These are phyloP conservation scores for Mimachlamys varia DNA, from an alignment of 2,888 invertebrate species.

Conservation along the genomic window DNA sequence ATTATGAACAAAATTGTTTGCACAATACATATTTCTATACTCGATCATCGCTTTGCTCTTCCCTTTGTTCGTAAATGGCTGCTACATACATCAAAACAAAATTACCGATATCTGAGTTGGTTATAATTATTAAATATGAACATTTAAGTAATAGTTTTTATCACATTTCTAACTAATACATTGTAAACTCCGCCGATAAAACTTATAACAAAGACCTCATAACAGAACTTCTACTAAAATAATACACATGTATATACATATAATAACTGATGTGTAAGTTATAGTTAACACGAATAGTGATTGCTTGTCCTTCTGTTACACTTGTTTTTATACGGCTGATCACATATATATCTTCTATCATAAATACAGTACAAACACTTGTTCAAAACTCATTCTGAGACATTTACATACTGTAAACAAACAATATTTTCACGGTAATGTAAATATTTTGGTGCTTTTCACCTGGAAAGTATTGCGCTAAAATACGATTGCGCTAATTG, in stretches of 20 bases:
- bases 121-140: conserved; percentile 1
- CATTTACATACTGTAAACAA: not conserved
- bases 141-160: not conserved
- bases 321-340: not conserved
- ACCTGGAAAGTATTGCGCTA: too few species aligned
- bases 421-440: too few species aligned
- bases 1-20: too few species aligned
- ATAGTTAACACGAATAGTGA: not conserved
- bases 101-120: not conserved
- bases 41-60: not conserved
- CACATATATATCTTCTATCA: not conserved
- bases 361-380: not conserved
- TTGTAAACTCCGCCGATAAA: not conserved
- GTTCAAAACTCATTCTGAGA: not conserved
- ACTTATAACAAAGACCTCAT: not conserved
- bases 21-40: not conserved
- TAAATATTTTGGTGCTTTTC: too few species aligned
- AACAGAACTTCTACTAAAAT: conserved; percentile 15
- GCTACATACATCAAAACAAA: not conserved
- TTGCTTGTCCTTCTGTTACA: not conserved
- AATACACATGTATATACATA: not conserved
- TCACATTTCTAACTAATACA: conserved; percentile 19
- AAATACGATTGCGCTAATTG: too few species aligned
- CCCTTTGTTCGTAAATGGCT: not conserved
- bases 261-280: not conserved